phyloP scores from a whole-genome alignment of 2,888 invertebrate genomes.

The Drosophila picticornis region DNA sequence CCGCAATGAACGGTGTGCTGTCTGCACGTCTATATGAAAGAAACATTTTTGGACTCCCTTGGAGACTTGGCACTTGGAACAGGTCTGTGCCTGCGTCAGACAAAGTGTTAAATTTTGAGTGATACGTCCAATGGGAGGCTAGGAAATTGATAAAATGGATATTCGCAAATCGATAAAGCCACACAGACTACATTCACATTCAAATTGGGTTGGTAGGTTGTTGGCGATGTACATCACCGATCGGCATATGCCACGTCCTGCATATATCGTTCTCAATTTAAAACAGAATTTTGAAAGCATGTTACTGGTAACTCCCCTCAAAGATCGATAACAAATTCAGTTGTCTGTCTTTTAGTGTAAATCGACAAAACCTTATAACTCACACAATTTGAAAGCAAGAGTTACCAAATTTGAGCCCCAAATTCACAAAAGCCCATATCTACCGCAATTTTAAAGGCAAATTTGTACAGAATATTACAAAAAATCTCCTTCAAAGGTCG shows the following conservation, averaged over 20 bases:
- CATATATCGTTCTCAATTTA: neutral
- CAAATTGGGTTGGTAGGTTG: rapidly evolving
- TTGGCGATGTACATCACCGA: neutral
- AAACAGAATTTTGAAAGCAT: neutral
- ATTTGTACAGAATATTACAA: neutral
- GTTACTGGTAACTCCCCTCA: neutral
- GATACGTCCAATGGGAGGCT: too few relatives aligned
- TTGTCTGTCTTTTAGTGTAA: too few relatives aligned
- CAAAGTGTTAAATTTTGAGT: neutral
- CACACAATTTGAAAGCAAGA: too few relatives aligned
- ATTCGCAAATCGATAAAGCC: neutral
- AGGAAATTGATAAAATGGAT: too few relatives aligned
- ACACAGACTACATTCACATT: neutral
- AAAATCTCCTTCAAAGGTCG: neutral
- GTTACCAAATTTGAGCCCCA: too few relatives aligned
- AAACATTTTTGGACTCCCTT: neutral
- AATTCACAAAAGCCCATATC: too few relatives aligned
- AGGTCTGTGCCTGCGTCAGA: too few relatives aligned
- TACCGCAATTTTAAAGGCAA: neutral
- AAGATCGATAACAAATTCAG: neutral
- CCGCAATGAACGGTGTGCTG: neutral
- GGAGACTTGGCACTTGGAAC: neutral
- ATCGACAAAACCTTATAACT: too few relatives aligned
- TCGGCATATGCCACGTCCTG: neutral
- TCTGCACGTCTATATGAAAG: neutral